These are phyloP conservation scores for Orthosia incerta DNA, from an alignment of 2,888 invertebrate genomes.

Conservation along the genomic window DNA sequence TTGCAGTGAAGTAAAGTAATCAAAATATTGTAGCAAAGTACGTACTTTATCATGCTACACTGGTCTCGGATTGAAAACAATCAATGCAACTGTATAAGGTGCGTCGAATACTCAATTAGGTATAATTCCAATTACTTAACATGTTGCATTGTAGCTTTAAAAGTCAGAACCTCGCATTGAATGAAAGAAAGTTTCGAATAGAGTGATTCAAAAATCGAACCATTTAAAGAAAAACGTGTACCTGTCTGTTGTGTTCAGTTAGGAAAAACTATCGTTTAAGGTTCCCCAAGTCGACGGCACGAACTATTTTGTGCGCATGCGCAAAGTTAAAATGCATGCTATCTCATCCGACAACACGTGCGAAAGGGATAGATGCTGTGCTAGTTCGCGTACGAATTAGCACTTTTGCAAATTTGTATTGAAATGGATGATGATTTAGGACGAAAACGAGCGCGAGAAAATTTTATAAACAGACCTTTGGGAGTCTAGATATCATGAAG, in stretches of 20 bases:
- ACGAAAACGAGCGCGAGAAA: no score
- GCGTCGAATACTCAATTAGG: background rate
- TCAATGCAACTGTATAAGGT: constrained; percentile 7
- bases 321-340: no score
- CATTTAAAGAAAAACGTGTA: background rate
- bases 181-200: background rate
- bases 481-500: no score
- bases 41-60: constrained; percentile 9
- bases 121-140: background rate
- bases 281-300: no score
- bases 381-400: no score
- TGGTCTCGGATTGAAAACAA: constrained; percentile 26
- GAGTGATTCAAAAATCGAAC: background rate
- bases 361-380: no score
- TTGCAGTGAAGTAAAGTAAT: constrained; percentile 24
- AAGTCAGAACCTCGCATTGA: background rate
- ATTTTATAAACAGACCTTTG: no score
- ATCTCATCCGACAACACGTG: no score
- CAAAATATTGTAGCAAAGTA: constrained; percentile 9
- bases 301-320: no score
- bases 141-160: background rate
- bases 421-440: no score
- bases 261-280: constrained; percentile 26
- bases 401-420: no score
- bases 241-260: background rate